phyloP scores from a whole-genome alignment of 2,113 vertebrate genomes.

The Stegostoma tigrinum region DNA sequence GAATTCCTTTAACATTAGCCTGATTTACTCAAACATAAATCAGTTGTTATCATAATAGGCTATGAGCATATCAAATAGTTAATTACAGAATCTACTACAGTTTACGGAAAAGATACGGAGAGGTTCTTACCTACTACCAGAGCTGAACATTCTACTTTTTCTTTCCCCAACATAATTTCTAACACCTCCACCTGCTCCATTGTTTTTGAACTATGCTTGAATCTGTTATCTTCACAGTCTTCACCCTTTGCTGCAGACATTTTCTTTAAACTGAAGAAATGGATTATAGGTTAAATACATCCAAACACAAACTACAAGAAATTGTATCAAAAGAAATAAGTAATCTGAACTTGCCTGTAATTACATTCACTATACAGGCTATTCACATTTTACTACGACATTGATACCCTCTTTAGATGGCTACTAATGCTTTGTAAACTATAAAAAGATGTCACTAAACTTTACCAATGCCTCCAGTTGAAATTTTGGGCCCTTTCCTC shows the following conservation, averaged over 20 bases:
- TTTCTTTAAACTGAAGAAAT: conserved; percentile 53
- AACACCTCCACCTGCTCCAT: conserved; percentile 59
- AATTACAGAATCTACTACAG: not conserved
- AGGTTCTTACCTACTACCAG: conserved; percentile 69
- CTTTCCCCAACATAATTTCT: conserved; percentile 71
- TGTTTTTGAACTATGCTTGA: conserved; percentile 15
- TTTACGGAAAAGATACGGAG: not conserved
- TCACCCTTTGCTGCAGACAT: conserved; percentile 44
- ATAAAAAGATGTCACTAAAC: not conserved
- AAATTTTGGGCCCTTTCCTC: not conserved
- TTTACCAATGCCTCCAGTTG: not conserved
- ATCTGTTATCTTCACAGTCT: conserved; percentile 42
- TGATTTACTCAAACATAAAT: not conserved
- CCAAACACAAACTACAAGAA: not conserved
- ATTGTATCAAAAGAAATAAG: not conserved
- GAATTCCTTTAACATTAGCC: not conserved
- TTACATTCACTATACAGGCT: not conserved
- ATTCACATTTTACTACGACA: not conserved
- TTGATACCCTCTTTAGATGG: not conserved
- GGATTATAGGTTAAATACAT: not conserved
- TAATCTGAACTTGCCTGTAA: not conserved
- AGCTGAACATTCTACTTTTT: conserved; percentile 69
- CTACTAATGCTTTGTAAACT: not conserved
- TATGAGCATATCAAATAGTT: not conserved
- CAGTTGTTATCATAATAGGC: not conserved